Evolutionary conservation across 2,888 invertebrate genomes (phyloP).

Genomic region (Noctua pronuba): DNA sequence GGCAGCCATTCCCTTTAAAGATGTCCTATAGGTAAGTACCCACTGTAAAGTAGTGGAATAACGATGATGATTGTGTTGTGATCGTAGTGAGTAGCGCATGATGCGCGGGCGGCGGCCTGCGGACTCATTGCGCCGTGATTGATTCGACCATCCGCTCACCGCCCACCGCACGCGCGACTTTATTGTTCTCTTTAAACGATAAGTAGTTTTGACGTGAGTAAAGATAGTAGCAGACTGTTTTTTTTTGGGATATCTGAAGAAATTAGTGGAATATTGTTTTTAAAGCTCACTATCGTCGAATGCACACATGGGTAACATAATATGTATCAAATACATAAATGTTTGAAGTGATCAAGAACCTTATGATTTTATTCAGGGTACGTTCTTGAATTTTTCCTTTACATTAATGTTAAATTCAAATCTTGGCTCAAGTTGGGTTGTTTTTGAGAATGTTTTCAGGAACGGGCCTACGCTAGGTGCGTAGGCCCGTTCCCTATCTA

Average conservation of each 20-base stretch:
- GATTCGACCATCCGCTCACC: slow-evolving; percentile 64
- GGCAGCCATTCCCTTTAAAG: slow-evolving; percentile 38
- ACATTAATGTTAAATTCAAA: not conserved
- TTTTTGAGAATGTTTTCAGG: not conserved
- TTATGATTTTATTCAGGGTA: not conserved
- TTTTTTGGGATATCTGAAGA: not conserved
- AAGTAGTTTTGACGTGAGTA: slow-evolving; percentile 16
- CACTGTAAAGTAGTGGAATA: slow-evolving; percentile 29
- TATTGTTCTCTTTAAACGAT: slow-evolving; percentile 18
- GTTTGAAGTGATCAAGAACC: not conserved
- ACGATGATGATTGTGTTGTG: slow-evolving; percentile 62
- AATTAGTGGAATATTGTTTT: not conserved
- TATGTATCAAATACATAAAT: not conserved
- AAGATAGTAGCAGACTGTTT: slow-evolving; percentile 27
- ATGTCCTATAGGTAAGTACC: not conserved
- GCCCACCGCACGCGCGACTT: slow-evolving; percentile 45
- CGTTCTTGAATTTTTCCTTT: not conserved
- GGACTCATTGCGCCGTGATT: slow-evolving; percentile 58
- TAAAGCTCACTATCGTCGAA: not conserved
- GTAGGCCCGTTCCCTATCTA: too few species aligned
- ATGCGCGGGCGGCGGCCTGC: slow-evolving; percentile 52
- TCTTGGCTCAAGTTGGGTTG: not conserved
- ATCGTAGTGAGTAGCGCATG: slow-evolving; percentile 59
- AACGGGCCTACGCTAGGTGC: not conserved
- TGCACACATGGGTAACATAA: not conserved